These are phyloP conservation scores for Plodia interpunctella DNA, from an alignment of 1,140 invertebrate genomes.

Conservation along the genomic window DNA sequence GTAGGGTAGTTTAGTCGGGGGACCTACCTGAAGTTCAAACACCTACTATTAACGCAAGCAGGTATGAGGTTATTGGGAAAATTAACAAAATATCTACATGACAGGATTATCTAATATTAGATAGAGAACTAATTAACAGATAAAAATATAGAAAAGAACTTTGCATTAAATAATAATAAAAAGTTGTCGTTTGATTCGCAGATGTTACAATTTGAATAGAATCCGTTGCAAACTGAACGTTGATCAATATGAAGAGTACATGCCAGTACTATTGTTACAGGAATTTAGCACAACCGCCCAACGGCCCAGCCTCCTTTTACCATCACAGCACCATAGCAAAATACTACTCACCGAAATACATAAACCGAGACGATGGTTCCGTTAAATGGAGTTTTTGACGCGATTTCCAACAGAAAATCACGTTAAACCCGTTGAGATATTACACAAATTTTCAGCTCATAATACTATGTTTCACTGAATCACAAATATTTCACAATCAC, in stretches of 20 bases:
- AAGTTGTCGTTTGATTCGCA: no score
- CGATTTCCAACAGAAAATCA: conserved; percentile 49
- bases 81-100: no score
- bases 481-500: conserved; percentile 44
- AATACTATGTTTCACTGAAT: conserved; percentile 28
- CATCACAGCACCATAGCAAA: conserved; percentile 43
- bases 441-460: conserved; percentile 8
- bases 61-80: no score
- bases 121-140: no score
- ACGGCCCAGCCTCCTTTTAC: conserved; percentile 27
- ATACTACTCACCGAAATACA: conserved; percentile 43
- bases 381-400: conserved; percentile 41
- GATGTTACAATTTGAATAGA: neutral
- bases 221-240: neutral
- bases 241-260: neutral
- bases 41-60: no score
- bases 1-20: no score
- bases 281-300: neutral
- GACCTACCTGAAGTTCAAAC: no score
- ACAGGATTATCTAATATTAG: no score
- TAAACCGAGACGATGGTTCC: conserved; percentile 41
- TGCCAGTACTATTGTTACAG: neutral
- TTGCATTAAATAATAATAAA: no score
- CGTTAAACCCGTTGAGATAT: conserved; percentile 37
- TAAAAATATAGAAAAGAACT: no score